Base-by-base conservation (phyloP, 2,113 vertebrate genomes). In the Benitochromis conjunctus region DNA sequence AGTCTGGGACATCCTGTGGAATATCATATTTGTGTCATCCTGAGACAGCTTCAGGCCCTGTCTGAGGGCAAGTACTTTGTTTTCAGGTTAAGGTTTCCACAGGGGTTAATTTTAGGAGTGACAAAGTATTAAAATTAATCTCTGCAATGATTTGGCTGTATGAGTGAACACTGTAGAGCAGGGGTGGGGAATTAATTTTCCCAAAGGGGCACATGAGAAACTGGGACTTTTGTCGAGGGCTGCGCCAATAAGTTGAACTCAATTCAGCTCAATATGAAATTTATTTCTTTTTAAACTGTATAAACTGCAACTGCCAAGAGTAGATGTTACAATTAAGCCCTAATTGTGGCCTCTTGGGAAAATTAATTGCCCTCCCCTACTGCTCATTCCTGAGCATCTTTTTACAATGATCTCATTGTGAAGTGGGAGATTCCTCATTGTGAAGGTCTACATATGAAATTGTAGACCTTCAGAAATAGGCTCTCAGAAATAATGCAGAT, bases 401-500 rank as follows among this genome's bases (percentile, higher is more conserved):
- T 24, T 43, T 69, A 24, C 3, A 0, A 5, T 69, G 64, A 69
- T 69, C 38, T 69, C 12, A 69, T 7, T 24, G 64, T 43, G 24
- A 69, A 69, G 24, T n/a, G 64, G 64, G 64, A 69, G 36, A 80
- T 55, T 82, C 86, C 85, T 86, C 86, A 43, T 83, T 89, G 31
- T 66, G 76, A 83, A 92, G 83, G 64, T 88, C 82, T 86, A 12
- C 66, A 71, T 46, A 38, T 85, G 85, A 81, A 71, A 71, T 46
- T 71, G 21, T 46, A 46, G n/a, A 46, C 38, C 41, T 71, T 46
- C 86, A 87, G 71, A 88, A 87, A 90, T 88, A 90, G 84, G 86
- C 89, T 92, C 85, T 89, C 77, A 82, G 82, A 85, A 85, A 87
- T 88, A 84, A 87, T 88, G 90, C 12, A 77, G 77, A 85, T 80